Conservation (phyloP, 1,140 invertebrate species). For the Pectinophora gossypiella region DNA sequence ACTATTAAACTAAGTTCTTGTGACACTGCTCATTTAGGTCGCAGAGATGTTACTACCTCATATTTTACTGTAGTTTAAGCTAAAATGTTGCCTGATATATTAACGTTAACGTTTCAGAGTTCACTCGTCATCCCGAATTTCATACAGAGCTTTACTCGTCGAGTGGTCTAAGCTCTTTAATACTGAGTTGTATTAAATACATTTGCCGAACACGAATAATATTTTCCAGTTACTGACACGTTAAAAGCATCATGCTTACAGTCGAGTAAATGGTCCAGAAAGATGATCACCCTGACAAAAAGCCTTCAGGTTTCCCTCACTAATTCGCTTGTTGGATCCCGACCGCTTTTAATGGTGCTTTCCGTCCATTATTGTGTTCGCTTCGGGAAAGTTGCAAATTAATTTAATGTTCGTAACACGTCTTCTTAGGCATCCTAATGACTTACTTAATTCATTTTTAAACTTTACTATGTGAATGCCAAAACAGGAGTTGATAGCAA, state of each 20-base stretch:
- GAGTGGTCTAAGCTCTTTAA: neutral
- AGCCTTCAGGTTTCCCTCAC: constrained; percentile 25
- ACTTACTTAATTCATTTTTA: constrained; percentile 44
- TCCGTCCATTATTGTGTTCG: constrained; percentile 43
- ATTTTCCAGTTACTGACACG: neutral
- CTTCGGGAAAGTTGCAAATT: constrained; percentile 57
- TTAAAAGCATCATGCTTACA: neutral
- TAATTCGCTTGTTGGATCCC: constrained; percentile 40
- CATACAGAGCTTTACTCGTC: neutral
- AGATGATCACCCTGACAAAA: constrained; percentile 9
- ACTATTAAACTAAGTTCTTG: neutral
- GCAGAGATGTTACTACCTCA: neutral
- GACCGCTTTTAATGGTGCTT: constrained; percentile 30
- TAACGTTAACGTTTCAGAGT: neutral
- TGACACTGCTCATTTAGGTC: neutral
- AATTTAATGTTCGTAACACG: constrained; percentile 56
- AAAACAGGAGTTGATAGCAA: too few species aligned
- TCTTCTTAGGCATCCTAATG: constrained; percentile 35
- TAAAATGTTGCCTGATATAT: neutral
- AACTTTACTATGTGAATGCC: too few species aligned
- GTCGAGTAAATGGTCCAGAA: neutral
- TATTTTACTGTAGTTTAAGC: neutral
- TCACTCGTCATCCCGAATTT: neutral
- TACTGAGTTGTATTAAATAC: neutral
- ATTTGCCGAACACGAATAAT: neutral